Evolutionary conservation across 2,113 vertebrate species (phyloP), one percentile per base, ranked within the genome.

Genomic region (Prionailurus viverrinus): DNA sequence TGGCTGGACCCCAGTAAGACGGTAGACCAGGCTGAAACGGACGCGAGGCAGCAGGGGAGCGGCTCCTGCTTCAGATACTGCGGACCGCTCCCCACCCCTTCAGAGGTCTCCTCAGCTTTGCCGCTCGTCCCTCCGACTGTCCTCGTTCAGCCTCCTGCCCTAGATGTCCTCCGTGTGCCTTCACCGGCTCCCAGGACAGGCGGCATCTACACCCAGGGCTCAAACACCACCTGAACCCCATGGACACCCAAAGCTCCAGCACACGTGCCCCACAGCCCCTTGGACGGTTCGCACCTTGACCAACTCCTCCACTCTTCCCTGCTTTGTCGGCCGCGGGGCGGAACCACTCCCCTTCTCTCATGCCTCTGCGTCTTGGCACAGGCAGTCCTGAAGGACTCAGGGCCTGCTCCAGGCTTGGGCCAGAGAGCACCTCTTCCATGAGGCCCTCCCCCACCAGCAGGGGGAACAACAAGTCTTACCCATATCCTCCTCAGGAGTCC

Each of bases 31-130:
- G 13, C 74, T 51, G 41, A 55, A 25, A 27, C 0, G 51, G 15
- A 55, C 31, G 25, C 0, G 0, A 71, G 45, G 65, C 1, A 7
- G 66, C 61, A 8, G 7, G 3, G 0, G 13, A 58, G 1, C 36
- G 21, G 14, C 45, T 53, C 16, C 93, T 29, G 45, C 31, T 39
- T 33, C n/a, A 8, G 36, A 48, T 4, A 0, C 33, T 5, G 15
- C 3, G 4, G 7, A 9, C 14, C 36, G 19, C 21, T 19, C 61
- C 11, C 23, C 27, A 27, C 15, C 21, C 58, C 65, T 25, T 8
- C 45, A 23, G 0, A 39, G 13, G 31, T 5, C 8, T 7, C 65
- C 5, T 81, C 16, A 0, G 45, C 48, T 2, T 36, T 7, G 16
- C 92, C 21, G 39, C 53, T 12, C 10, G 29, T 10, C 23, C 65